Evolutionary conservation across 2,797 vertebrate species (phyloP), one percentile per base, ranked within the genome.

Genomic region (Oryzias sinensis): DNA sequence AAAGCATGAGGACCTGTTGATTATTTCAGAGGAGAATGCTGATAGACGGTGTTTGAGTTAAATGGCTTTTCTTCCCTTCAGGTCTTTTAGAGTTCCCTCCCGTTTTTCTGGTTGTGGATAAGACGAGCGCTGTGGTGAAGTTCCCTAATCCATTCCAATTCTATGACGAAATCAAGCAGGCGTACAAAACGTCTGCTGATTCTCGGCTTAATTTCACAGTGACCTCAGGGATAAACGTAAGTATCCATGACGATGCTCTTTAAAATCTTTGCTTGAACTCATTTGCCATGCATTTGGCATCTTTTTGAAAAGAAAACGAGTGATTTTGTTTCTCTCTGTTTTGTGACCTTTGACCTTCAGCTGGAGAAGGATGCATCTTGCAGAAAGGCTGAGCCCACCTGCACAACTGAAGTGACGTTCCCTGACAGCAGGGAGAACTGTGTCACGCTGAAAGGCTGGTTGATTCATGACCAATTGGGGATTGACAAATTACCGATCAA

Each of bases 61-160:
- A 17, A 33, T 2, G 18, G 15, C 0, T 0, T 1, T n/a, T 17
- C 59, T 14, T 66, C 37, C 6, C 5, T 16, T 9, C 65, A 92
- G 91, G 87, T 74, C 0, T 1, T 0, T 54, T 92, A 9, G 58
- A 74, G 1, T 88, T 91, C 42, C 90, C 91, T n/a, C 24, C 37
- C 0, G 76, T 81, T 20, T 0, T 18, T 0, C 16, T 91, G 50
- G 3, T 2, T 0, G 4, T 11, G 9, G 6, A 0, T 0, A 33
- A 62, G 0, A 2, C 1, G 0, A 1, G 0, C 2, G 1, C 47
- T 59, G 46, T 3, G 0, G 20, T 91, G 13, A 46, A 0, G 0
- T 87, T 92, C 54, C 0, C 0, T 1, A 91, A 91, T 62, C 91
- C 91, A 0, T 1, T 81, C 13, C 2, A 15, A 16, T 59, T 72